These are phyloP conservation scores for Macrochelys suwanniensis DNA, from an alignment of 2,797 vertebrate species.

Conservation along the genomic window DNA sequence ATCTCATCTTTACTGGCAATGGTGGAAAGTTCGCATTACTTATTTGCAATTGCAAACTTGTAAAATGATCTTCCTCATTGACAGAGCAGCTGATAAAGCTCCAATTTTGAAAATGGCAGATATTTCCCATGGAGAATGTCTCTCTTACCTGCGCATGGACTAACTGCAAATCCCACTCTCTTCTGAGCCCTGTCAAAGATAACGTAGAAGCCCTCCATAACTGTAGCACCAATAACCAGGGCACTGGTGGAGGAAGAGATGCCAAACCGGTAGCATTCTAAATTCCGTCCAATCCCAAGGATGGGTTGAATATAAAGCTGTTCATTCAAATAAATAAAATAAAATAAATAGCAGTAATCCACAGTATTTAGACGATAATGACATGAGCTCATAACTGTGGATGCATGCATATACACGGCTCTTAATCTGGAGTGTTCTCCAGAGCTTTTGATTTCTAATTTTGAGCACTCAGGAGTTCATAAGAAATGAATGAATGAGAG, in stretches of 20 bases:
- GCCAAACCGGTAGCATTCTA: slow-evolving; percentile 94
- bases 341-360: not conserved
- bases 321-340: not conserved
- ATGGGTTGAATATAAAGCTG: slow-evolving; percentile 96
- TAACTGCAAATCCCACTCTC: slow-evolving; percentile 93
- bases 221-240: slow-evolving; percentile 94
- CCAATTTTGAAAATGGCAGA: not conserved
- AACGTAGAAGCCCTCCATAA: slow-evolving; percentile 98
- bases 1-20: not conserved
- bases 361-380: not conserved
- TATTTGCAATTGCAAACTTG: not conserved
- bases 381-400: not conserved
- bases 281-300: slow-evolving; percentile 84
- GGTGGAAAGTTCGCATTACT: not conserved
- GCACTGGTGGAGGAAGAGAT: slow-evolving; percentile 91
- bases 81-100: not conserved
- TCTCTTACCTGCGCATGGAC: slow-evolving; percentile 91
- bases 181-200: slow-evolving; percentile 91
- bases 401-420: not conserved
- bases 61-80: not conserved
- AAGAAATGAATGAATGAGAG: not conserved
- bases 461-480: not conserved
- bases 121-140: not conserved
- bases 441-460: not conserved
- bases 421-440: not conserved